phyloP scores from a whole-genome alignment of 2,797 vertebrate species.

The Nannoperca obscura region DNA sequence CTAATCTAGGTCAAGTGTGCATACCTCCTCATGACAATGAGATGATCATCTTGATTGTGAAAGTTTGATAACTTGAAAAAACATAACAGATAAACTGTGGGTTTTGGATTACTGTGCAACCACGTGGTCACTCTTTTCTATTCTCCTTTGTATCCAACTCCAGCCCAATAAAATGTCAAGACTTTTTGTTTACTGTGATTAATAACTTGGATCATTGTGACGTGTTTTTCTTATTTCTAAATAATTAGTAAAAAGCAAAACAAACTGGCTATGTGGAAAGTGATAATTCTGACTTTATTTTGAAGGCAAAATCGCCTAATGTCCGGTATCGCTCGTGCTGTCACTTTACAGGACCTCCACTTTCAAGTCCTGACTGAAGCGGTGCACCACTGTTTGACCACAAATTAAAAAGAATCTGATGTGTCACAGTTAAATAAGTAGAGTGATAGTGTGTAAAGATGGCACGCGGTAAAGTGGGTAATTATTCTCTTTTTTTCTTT shows the following conservation, averaged over 20 bases:
- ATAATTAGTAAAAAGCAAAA: not conserved
- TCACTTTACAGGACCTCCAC: not conserved
- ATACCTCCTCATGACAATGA: not conserved
- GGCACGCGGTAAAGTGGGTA: fast-evolving
- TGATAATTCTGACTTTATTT: conserved; percentile 20
- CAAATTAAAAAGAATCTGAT: conserved; percentile 53
- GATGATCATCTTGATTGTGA: not conserved
- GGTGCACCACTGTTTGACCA: conserved; percentile 13
- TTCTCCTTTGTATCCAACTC: not conserved
- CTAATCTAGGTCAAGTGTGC: not conserved
- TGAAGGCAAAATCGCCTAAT: not conserved
- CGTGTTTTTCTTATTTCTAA: not conserved
- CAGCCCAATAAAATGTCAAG: not conserved
- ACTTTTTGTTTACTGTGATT: no score
- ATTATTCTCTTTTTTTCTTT: not conserved
- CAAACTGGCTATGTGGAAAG: no score
- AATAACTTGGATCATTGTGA: no score
- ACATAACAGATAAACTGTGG: not conserved
- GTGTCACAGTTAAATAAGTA: conserved; percentile 51
- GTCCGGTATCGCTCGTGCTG: not conserved
- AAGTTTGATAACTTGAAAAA: not conserved
- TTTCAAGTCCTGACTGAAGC: conserved; percentile 29
- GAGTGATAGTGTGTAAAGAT: not conserved
- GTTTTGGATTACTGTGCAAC: not conserved
- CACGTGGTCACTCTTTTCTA: not conserved